Conservation (phyloP, 2,113 vertebrate species). For the Peromyscus leucopus region DNA sequence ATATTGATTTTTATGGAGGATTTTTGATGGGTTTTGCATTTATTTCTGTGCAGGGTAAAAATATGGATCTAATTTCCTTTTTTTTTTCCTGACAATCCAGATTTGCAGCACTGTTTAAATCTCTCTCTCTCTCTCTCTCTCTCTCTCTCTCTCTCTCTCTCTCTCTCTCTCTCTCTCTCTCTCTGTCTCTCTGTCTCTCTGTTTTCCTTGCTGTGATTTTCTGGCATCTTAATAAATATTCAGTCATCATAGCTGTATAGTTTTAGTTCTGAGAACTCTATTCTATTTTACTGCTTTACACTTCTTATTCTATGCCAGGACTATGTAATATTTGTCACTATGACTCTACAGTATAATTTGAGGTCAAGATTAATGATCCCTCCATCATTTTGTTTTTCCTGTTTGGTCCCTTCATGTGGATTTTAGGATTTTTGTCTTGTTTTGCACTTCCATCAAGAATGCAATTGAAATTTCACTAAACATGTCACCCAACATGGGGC, state of each 20-base stretch:
- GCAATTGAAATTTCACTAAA: background rate
- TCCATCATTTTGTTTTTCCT: background rate
- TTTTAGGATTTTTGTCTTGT: background rate
- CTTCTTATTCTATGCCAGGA: background rate
- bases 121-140: background rate
- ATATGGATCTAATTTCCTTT: background rate
- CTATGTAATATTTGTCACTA: background rate
- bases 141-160: background rate
- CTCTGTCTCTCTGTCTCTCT: background rate
- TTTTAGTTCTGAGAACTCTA: background rate
- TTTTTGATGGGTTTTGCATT: background rate
- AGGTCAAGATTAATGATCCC: background rate
- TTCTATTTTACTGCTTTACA: background rate
- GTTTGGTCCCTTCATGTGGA: fast-evolving
- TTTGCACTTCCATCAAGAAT: background rate
- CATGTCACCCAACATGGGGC: too few relatives aligned
- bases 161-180: background rate
- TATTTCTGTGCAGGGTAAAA: background rate
- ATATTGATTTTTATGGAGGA: background rate
- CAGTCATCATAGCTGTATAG: too few relatives aligned
- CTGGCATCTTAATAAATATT: background rate
- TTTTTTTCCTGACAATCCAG: background rate
- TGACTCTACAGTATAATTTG: background rate
- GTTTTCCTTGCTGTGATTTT: background rate
- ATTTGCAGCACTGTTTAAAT: background rate